Conservation (phyloP, 2,113 vertebrate genomes). For the Sebastes schlegelii region DNA sequence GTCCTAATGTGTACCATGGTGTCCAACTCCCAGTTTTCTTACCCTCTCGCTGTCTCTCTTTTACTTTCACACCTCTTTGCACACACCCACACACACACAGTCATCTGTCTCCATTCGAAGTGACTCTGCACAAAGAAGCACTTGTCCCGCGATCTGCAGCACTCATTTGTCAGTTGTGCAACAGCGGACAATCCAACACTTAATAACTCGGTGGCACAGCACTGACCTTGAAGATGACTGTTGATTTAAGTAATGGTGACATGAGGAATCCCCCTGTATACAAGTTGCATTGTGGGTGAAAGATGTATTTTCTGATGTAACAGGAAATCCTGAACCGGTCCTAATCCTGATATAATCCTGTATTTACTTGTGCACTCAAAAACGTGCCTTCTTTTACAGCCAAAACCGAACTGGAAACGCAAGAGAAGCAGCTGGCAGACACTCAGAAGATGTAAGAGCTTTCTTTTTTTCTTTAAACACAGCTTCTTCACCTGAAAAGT, state of each 20-base stretch:
- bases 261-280: slow-evolving; percentile 57
- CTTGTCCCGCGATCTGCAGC: slow-evolving; percentile 62
- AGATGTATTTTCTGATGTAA: slow-evolving; percentile 14
- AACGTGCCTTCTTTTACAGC: slow-evolving; percentile 83
- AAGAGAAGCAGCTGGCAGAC: slow-evolving; percentile 89
- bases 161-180: slow-evolving; percentile 76
- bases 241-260: slow-evolving; percentile 61
- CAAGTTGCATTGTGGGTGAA: slow-evolving; percentile 34
- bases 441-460: slow-evolving; percentile 90
- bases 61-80: slow-evolving; percentile 27
- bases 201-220: slow-evolving; percentile 64
- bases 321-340: slow-evolving; percentile 27
- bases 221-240: slow-evolving; percentile 66
- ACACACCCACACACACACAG: slow-evolving; percentile 31
- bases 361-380: slow-evolving; percentile 21
- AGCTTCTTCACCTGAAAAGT: slow-evolving; percentile 14
- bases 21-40: slow-evolving; percentile 34
- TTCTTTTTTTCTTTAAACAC: background rate
- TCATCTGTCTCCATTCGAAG: slow-evolving; percentile 72
- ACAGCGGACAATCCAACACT: slow-evolving; percentile 60
- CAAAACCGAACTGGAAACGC: slow-evolving; percentile 90
- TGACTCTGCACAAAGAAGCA: slow-evolving; percentile 68
- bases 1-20: slow-evolving; percentile 50
- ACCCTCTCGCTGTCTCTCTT: slow-evolving; percentile 12
- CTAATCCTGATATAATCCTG: slow-evolving; percentile 35